Evolutionary conservation across 2,888 invertebrate genomes (phyloP).

Genomic region (Asteroscopus sphinx): DNA sequence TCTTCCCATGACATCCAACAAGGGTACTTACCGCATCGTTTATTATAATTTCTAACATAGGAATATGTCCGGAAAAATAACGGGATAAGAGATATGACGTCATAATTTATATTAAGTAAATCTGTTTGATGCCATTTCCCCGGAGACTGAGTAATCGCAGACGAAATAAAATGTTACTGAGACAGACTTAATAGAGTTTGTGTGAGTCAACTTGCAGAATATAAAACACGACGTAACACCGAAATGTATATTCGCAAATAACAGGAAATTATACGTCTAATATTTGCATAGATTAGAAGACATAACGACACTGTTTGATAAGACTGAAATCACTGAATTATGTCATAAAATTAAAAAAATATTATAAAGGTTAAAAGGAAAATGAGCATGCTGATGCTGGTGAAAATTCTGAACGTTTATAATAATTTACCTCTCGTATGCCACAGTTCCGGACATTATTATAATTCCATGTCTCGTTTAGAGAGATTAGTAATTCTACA

Average conservation of each 20-base stretch:
- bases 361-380: background rate
- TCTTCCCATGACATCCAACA: conserved; percentile 56
- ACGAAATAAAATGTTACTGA: conserved; percentile 57
- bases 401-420: background rate
- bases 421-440: too few species aligned
- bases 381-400: background rate
- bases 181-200: conserved; percentile 44
- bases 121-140: conserved; percentile 48
- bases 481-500: too few species aligned
- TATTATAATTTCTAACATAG: conserved; percentile 22
- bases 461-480: too few species aligned
- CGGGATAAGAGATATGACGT: conserved; percentile 26
- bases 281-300: conserved; percentile 27
- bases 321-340: background rate
- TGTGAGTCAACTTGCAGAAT: conserved; percentile 58
- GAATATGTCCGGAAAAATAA: conserved; percentile 18
- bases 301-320: conserved; percentile 24
- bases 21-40: conserved; percentile 44
- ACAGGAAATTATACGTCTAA: conserved; percentile 37
- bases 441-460: too few species aligned
- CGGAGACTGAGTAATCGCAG: conserved; percentile 55
- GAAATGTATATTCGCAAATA: background rate
- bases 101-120: conserved; percentile 22
- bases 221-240: conserved; percentile 41
- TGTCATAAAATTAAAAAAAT: too few species aligned